phyloP scores from a whole-genome alignment of 2,888 invertebrate genomes.

The Drosophila kokeensis region DNA sequence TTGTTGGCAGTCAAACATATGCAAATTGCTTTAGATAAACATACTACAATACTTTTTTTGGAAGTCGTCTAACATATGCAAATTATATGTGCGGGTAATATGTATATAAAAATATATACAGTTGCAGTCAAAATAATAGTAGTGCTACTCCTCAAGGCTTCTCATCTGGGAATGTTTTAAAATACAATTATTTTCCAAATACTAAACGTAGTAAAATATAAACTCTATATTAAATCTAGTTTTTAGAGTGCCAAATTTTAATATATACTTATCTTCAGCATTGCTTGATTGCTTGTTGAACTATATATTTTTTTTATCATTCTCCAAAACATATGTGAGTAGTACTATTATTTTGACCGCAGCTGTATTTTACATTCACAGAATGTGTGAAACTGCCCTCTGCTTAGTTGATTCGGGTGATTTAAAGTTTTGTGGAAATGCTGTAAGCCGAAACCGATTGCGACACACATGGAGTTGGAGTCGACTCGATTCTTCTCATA shows the following conservation, averaged over 20 bases:
- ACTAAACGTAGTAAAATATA: background rate
- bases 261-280: background rate
- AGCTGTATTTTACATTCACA: background rate
- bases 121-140: background rate
- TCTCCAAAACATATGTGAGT: background rate
- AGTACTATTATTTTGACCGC: background rate
- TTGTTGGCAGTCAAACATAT: background rate
- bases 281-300: background rate
- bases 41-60: constrained; percentile 25
- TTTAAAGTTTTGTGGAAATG: constrained; percentile 53
- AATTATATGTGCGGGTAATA: background rate
- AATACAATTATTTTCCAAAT: background rate
- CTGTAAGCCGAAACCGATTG: constrained; percentile 58
- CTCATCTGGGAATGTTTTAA: background rate
- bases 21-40: constrained; percentile 55
- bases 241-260: background rate
- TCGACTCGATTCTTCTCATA: constrained; percentile 37
- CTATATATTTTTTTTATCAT: background rate
- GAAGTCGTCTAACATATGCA: background rate
- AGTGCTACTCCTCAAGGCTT: background rate
- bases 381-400: constrained; percentile 20
- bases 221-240: background rate
- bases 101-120: background rate
- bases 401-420: constrained; percentile 13
- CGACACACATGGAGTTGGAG: constrained; percentile 40